phyloP scores from a whole-genome alignment of 2,113 vertebrate genomes.

The Urocitellus parryii region DNA sequence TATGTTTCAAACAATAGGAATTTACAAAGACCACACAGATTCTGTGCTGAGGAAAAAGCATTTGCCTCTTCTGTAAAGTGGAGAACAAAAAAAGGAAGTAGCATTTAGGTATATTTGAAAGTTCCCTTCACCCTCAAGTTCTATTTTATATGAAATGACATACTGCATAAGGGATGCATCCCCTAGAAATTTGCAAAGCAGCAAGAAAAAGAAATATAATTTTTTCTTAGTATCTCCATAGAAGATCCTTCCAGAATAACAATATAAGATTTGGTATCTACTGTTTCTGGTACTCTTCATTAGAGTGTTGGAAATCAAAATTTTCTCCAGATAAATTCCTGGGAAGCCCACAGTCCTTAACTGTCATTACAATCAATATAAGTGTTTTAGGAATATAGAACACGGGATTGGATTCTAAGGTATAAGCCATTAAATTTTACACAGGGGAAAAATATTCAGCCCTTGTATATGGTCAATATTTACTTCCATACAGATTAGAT shows the following conservation, averaged over 20 bases:
- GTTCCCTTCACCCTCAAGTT: not conserved
- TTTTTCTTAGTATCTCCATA: not conserved
- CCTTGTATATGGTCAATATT: conserved; percentile 57
- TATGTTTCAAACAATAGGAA: conserved; percentile 18
- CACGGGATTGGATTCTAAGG: conserved; percentile 54
- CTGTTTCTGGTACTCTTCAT: not conserved
- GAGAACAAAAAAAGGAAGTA: not conserved
- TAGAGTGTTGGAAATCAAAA: not conserved
- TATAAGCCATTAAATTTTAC: conserved; percentile 51
- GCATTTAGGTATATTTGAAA: not conserved
- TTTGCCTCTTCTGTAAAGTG: not conserved
- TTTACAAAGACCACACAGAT: not conserved
- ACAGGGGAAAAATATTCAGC: conserved; percentile 55
- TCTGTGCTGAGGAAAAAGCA: not conserved
- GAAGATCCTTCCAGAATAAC: not conserved
- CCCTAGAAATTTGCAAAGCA: not conserved
- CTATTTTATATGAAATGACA: not conserved
- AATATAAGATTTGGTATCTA: not conserved
- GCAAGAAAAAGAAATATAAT: not conserved
- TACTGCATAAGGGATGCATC: not conserved
- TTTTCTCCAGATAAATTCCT: conserved; percentile 45
- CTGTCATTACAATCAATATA: conserved; percentile 70
- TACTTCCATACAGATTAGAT: conserved; percentile 65
- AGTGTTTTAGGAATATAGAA: conserved; percentile 58
- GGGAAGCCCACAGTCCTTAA: conserved; percentile 59